Conservation (phyloP, 2,797 vertebrate species). For the Pempheris klunzingeri region DNA sequence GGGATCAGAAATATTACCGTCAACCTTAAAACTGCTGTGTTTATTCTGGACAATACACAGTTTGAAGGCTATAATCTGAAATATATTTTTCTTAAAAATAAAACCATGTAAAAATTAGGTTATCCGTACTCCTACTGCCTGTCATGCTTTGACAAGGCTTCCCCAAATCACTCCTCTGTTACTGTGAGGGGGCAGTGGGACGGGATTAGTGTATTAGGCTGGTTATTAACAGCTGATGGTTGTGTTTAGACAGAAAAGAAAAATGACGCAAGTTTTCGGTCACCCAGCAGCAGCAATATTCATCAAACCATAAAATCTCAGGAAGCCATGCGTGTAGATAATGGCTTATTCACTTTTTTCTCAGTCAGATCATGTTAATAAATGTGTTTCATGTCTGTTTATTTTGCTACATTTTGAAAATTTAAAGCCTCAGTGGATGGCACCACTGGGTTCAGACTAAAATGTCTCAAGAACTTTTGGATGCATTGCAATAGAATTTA, state of each 20-base stretch:
- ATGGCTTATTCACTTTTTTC: not conserved
- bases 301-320: constrained; percentile 24
- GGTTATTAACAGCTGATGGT: constrained; percentile 23
- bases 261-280: constrained; percentile 30
- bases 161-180: not conserved
- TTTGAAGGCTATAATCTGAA: not conserved
- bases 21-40: not conserved
- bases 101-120: constrained; percentile 1
- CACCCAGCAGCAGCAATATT: constrained; percentile 24
- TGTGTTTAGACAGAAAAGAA: constrained; percentile 17
- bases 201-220: constrained; percentile 12
- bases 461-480: not conserved
- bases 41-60: not conserved
- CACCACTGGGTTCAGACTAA: not conserved
- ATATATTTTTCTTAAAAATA: not conserved
- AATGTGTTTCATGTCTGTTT: not conserved
- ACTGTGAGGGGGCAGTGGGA: not conserved
- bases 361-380: not conserved
- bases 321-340: not conserved
- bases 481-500: not conserved
- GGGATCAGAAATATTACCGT: not conserved
- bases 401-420: not conserved
- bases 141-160: constrained; percentile 11
- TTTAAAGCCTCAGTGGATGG: too few species aligned
- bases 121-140: constrained; percentile 1